Evolutionary conservation across 2,888 invertebrate genomes (phyloP).

Genomic region (Phlogophora meticulosa): DNA sequence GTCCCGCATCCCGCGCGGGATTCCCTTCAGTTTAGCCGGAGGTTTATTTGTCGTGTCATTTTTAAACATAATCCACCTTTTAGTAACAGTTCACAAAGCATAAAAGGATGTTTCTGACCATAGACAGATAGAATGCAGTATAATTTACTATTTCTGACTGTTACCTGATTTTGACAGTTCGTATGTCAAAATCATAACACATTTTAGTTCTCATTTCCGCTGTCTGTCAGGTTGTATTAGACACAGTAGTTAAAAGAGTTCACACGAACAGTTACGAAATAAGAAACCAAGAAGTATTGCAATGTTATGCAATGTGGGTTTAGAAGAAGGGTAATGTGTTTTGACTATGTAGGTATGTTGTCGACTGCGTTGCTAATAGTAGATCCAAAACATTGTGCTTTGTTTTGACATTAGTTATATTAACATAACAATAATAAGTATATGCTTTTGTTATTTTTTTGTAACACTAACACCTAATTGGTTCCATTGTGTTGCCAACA

Average conservation of each 20-base stretch:
- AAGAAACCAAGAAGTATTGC: constrained; percentile 49
- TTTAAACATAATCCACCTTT: no score
- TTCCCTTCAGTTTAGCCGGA: no score
- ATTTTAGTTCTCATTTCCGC: neutral
- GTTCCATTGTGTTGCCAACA: neutral
- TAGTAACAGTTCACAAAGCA: no score
- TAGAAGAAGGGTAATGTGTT: constrained; percentile 48
- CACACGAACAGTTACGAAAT: constrained; percentile 55
- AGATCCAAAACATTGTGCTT: constrained; percentile 15
- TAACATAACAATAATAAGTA: constrained; percentile 46
- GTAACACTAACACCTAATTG: constrained; percentile 1
- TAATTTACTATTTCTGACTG: no score
- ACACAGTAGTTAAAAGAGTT: constrained; percentile 48
- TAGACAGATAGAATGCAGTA: no score
- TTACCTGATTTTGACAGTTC: no score
- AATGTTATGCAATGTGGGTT: constrained; percentile 47
- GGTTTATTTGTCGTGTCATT: no score
- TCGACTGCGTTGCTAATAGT: constrained; percentile 25
- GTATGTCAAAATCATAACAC: neutral
- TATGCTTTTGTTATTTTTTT: constrained; percentile 22
- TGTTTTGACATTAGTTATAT: constrained; percentile 21
- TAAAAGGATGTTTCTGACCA: no score
- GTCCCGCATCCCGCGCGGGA: no score
- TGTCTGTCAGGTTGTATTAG: constrained; percentile 22
- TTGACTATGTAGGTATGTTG: constrained; percentile 34